phyloP scores from a whole-genome alignment of 2,113 vertebrate species.

The Rutilus rutilus region DNA sequence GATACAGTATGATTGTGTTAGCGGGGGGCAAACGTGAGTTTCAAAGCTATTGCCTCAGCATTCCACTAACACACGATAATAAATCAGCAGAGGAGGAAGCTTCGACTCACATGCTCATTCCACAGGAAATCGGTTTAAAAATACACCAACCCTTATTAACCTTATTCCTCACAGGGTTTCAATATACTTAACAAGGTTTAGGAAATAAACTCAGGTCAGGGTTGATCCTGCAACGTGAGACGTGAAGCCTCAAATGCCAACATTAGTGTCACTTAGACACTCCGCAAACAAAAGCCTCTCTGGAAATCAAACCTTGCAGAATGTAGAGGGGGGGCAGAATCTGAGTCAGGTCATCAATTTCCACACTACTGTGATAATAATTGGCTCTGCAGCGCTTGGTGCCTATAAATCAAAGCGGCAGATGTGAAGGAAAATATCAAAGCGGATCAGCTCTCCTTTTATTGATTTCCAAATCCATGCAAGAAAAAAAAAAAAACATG shows the following conservation, averaged over 20 bases:
- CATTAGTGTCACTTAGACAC: constrained; percentile 13
- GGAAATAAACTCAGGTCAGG: background rate
- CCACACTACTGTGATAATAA: constrained; percentile 26
- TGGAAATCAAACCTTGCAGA: constrained; percentile 37
- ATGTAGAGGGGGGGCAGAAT: constrained; percentile 14
- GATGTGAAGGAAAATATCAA: constrained; percentile 25
- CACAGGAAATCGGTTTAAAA: constrained; percentile 53
- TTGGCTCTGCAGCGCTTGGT: constrained; percentile 5
- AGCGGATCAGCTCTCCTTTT: background rate
- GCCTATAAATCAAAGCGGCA: constrained; percentile 50
- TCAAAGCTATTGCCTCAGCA: constrained; percentile 9
- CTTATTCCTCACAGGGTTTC: constrained; percentile 51
- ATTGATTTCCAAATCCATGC: constrained; percentile 40
- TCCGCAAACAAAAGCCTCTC: constrained; percentile 18
- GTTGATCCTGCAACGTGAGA: background rate
- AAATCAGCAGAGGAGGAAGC: constrained; percentile 12
- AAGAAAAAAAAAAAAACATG: background rate
- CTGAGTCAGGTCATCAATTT: constrained; percentile 43
- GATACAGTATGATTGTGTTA: constrained; percentile 39
- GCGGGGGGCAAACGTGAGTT: constrained; percentile 13
- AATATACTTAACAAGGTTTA: constrained; percentile 49
- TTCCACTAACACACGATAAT: constrained; percentile 34
- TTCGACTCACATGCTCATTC: constrained; percentile 42
- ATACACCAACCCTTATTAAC: constrained; percentile 47
- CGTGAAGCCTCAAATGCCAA: constrained; percentile 1